Evolutionary conservation across 2,797 vertebrate genomes (phyloP), one percentile per base, ranked within the genome.

Genomic region (Mormyrus hasselquistii): DNA sequence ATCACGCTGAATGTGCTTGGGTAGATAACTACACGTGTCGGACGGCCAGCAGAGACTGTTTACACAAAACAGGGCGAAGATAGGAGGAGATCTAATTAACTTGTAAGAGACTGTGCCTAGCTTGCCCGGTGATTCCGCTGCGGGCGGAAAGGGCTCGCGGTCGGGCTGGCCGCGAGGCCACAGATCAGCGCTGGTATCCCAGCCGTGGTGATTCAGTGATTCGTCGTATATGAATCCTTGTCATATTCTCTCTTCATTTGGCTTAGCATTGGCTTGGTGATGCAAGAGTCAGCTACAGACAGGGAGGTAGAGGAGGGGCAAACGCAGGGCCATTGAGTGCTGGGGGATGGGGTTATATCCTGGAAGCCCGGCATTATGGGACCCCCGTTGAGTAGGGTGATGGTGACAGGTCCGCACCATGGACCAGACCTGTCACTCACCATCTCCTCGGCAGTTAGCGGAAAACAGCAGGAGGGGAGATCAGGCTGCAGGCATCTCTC

Each of bases 171-270:
- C 89, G 91, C 90, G 93, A 91, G 92, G 94, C 93, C 92, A 92
- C 93, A 96, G 96, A 97, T 95, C 95, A 95, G 94, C 93, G 91
- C 90, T 93, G 96, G 96, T 92, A 88, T 95, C 94, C 94, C 94
- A 95, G 96, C 95, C 96, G 95, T 95, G 96, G 96, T 90, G 91
- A 93, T 93, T 94, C 87, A 89, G 94, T 93, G 92, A 93, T 95
- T 94, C 90, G 90, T 91, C 89, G 90, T 87, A 92, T 91, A 90
- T 92, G 94, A 93, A 92, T 94, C 95, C 95, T 92, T 93, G 94
- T 93, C 93, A 93, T 76, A 76, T 94, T 93, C 94, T 93, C 94
- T 94, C 92, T 93, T 94, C 94, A 93, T 95, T 95, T 93, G 93
- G 93, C 94, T 93, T 94, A 91, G 93, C 93, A 41, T 86, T 93